Evolutionary conservation across 1,140 invertebrate species (phyloP).

Genomic region (Globodera rostochiensis): DNA sequence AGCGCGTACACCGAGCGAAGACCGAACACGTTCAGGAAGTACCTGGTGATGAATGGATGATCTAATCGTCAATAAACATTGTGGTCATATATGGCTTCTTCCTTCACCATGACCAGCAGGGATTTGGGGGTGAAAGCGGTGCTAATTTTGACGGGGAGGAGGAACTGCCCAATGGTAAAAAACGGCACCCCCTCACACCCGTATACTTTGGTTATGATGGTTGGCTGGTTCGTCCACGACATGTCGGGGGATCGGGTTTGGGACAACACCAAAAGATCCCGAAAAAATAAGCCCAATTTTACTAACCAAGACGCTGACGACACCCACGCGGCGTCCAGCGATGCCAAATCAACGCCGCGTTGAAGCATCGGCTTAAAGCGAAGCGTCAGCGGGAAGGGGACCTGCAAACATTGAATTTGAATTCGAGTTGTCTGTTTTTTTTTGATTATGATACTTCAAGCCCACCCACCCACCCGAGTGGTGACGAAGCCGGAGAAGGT

Average conservation of each 20-base stretch:
- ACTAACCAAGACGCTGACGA: slow-evolving; percentile 90
- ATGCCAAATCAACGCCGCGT: slow-evolving; percentile 89
- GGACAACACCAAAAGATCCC: too few relatives aligned
- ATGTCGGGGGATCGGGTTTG: too few relatives aligned
- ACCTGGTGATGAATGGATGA: slow-evolving; percentile 66
- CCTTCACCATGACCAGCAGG: too few relatives aligned
- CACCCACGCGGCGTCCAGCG: slow-evolving; percentile 97
- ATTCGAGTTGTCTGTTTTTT: background rate
- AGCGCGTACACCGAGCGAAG: slow-evolving; percentile 94
- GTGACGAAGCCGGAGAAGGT: slow-evolving; percentile 99
- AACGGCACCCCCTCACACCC: too few relatives aligned
- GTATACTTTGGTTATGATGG: too few relatives aligned
- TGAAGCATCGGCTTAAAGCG: slow-evolving; percentile 99
- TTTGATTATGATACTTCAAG: background rate
- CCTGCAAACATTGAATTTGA: slow-evolving; percentile 67
- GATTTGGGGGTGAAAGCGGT: too few relatives aligned
- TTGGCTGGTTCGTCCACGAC: too few relatives aligned
- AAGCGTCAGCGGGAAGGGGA: slow-evolving; percentile 94
- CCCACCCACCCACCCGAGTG: slow-evolving; percentile 71
- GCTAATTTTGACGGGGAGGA: too few relatives aligned
- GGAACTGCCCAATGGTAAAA: too few relatives aligned
- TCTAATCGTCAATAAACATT: too few relatives aligned
- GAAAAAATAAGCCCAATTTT: background rate
- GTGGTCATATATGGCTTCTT: too few relatives aligned
- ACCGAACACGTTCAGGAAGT: slow-evolving; percentile 99